phyloP scores from a whole-genome alignment of 2,888 invertebrate genomes.

The Acronicta aceris region DNA sequence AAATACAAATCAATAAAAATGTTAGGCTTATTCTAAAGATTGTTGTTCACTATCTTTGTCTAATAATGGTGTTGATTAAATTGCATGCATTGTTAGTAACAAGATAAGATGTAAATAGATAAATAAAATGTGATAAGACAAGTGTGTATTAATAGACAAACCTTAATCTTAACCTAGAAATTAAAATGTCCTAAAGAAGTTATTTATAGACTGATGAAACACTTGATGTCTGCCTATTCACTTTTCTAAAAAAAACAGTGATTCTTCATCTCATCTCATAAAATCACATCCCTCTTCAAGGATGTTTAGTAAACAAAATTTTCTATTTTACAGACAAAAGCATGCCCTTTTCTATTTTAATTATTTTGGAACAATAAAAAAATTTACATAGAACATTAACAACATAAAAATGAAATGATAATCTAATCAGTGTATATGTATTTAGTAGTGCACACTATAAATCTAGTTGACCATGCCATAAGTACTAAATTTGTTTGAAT shows the following conservation, averaged over 20 bases:
- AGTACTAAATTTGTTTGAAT: too few species aligned
- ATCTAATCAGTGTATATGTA: too few species aligned
- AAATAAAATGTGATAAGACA: constrained; percentile 43
- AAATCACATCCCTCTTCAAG: constrained; percentile 22
- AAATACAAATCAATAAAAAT: constrained; percentile 14
- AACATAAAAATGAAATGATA: too few species aligned
- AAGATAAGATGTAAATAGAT: constrained; percentile 54
- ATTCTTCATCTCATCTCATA: constrained; percentile 3
- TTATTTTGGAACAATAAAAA: too few species aligned
- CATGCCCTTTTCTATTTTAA: too few species aligned
- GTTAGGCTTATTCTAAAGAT: constrained; percentile 24
- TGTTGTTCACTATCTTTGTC: constrained; percentile 44
- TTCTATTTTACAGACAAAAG: too few species aligned
- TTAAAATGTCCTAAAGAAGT: constrained; percentile 38
- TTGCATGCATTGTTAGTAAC: constrained; percentile 55
- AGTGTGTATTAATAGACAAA: constrained; percentile 33
- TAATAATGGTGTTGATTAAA: constrained; percentile 53
- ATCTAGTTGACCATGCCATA: too few species aligned
- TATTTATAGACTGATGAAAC: constrained; percentile 47
- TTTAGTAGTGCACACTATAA: too few species aligned
- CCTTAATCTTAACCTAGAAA: constrained; percentile 51
- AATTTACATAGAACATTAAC: too few species aligned
- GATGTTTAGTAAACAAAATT: background rate
- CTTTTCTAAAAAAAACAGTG: constrained; percentile 19
- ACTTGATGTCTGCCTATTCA: constrained; percentile 31